Conservation (phyloP, 2,888 invertebrate species). For the Hemaris fuciformis region DNA sequence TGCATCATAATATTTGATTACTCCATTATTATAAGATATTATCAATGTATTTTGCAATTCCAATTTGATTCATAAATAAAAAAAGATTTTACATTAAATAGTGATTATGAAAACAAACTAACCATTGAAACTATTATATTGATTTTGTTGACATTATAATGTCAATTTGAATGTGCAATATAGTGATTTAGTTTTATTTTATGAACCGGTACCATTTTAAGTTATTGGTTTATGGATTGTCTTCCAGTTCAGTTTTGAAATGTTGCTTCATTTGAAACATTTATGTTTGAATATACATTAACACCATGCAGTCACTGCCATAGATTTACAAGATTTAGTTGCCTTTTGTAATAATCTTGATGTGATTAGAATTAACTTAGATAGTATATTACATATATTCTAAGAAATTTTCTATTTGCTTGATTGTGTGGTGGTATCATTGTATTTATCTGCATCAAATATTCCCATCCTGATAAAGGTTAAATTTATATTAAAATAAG, state of each 20-base stretch:
- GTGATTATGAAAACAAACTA: neutral
- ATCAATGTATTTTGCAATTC: conserved; percentile 14
- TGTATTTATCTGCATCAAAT: neutral
- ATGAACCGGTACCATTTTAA: neutral
- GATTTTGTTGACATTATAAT: neutral
- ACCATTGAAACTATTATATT: no score
- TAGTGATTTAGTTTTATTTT: conserved; percentile 14
- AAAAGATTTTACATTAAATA: neutral
- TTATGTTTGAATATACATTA: neutral
- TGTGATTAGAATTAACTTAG: conserved; percentile 7
- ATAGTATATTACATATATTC: conserved; percentile 8
- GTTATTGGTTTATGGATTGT: neutral
- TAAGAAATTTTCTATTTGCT: conserved; percentile 10
- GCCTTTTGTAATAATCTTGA: neutral
- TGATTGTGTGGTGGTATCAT: conserved; percentile 1
- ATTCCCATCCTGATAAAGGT: neutral
- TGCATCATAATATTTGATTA: no score
- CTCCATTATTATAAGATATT: neutral
- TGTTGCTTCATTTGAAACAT: neutral
- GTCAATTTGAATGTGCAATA: conserved; percentile 28
- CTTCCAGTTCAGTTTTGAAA: conserved; percentile 8
- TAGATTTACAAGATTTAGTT: neutral
- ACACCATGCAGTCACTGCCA: conserved; percentile 2
- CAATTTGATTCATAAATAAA: neutral
- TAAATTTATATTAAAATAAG: neutral